These are phyloP conservation scores for Craseonycteris thonglongyai DNA, from an alignment of 2,113 vertebrate species.

Conservation along the genomic window DNA sequence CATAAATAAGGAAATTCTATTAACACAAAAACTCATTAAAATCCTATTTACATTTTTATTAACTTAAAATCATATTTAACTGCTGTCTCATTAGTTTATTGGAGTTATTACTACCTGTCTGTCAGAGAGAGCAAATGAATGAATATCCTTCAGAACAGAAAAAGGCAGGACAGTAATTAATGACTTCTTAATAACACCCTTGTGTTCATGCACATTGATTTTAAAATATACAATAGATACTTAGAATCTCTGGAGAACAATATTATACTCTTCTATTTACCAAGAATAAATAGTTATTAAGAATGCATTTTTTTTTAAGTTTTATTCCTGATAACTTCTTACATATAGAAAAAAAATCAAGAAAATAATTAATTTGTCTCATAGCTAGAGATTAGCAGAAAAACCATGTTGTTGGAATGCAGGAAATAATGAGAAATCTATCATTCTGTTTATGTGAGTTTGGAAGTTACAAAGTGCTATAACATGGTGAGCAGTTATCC, in stretches of 20 bases:
- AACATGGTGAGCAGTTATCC: not conserved
- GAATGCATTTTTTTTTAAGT: not conserved
- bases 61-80: constrained; percentile 57
- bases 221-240: not conserved
- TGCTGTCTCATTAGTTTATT: constrained; percentile 55
- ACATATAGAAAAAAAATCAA: not conserved
- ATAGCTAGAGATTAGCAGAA: not conserved
- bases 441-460: not conserved
- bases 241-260: not conserved
- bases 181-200: constrained; percentile 11
- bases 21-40: constrained; percentile 50
- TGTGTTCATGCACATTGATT: constrained; percentile 18
- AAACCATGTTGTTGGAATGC: not conserved
- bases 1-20: not conserved
- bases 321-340: not conserved
- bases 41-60: constrained; percentile 48
- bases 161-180: constrained; percentile 36
- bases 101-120: constrained; percentile 51
- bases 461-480: not conserved
- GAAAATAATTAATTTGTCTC: not conserved
- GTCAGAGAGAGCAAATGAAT: constrained; percentile 33
- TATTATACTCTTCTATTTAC: not conserved
- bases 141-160: not conserved
- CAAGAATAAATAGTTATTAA: not conserved
- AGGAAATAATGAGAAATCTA: accelerated